Percentiles rank a stretch among this genome's conserved stretches.
Conservation (phyloP, 1,140 invertebrate genomes). For the Eupristina koningsbergeri region DNA sequence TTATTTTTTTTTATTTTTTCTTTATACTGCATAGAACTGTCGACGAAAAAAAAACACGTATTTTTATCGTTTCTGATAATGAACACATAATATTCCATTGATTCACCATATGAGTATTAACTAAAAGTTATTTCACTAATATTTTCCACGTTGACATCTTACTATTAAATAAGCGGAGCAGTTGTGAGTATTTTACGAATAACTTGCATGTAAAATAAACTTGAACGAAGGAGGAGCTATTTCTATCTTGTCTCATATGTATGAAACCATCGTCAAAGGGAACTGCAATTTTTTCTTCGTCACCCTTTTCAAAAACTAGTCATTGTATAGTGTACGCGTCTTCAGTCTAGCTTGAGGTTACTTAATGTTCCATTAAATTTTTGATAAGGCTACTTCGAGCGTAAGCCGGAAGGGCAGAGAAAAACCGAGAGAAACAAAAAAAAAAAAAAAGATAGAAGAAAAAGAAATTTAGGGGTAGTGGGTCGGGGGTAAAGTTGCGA, state of each 20-base stretch:
- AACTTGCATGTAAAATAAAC: too few species aligned
- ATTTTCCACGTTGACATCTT: too few species aligned
- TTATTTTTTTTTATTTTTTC: too few species aligned
- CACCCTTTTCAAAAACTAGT: not conserved
- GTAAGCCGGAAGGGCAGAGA: not conserved
- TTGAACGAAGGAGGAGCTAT: not conserved
- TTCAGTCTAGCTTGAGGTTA: not conserved
- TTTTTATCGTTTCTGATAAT: too few species aligned
- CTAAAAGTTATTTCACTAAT: too few species aligned
- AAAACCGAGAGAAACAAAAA: not conserved
- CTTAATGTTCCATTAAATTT: conserved; percentile 47
- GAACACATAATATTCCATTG: too few species aligned
- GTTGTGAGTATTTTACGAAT: too few species aligned
- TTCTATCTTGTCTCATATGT: not conserved
- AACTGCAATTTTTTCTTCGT: not conserved
- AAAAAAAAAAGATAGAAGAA: not conserved
- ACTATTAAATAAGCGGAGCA: too few species aligned
- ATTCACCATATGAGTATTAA: too few species aligned
- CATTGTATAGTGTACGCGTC: not conserved
- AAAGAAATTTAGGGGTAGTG: not conserved
- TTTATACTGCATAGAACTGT: too few species aligned
- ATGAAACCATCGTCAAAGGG: not conserved
- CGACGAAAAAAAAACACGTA: too few species aligned
- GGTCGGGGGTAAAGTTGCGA: conserved; percentile 55
- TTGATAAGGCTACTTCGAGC: conserved; percentile 31